Base-by-base conservation (phyloP, 2,113 vertebrate genomes). In the Nyctibius bracteatus region DNA sequence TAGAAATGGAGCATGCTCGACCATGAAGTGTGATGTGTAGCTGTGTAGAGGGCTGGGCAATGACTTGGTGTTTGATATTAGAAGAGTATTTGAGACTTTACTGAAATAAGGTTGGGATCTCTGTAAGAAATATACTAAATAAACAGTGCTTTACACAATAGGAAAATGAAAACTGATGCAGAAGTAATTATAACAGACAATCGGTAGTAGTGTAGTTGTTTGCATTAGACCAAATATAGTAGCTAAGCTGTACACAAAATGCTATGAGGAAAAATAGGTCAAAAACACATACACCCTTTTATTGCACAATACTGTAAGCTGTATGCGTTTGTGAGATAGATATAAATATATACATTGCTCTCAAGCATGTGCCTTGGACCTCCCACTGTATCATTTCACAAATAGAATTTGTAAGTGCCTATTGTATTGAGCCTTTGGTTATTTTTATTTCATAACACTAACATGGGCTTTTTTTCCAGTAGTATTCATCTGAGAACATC, bases 361-460 rank as follows among this genome's bases (percentile, higher is more conserved):
- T 46, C 35, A 12, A 24, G 37, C 3, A 1, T 62, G 8, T 79
- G 78, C 35, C 47, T 95, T 59, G 70, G 31, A 18, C 39, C 41
- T 79, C 16, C 16, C 35, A 23, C 14, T 63, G 10, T 75, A 49
- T 72, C 30, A 41, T 68, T 91, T 84, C 43, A 31, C 68, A 70
- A 91, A 74, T 7, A 92, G 52, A 59, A 52, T 44, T 70, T 91
- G 6, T 54, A 91, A 78, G 46, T 62, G 25, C 35, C 55, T 78
- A 28, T 44, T 95, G 24, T 44, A 55, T 33, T 55, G 43, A 92
- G 33, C 39, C n/a, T 57, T 88, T 43, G 22, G 31, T 72, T 89
- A 70, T 80, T 93, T 95, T 94, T 61, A 28, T 96, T 94, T 94
- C 21, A 23, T 73, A 94, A 86, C 22, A 10, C 18, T 10, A 47